phyloP scores from a whole-genome alignment of 2,888 invertebrate species.

The Odontocerum albicorne region DNA sequence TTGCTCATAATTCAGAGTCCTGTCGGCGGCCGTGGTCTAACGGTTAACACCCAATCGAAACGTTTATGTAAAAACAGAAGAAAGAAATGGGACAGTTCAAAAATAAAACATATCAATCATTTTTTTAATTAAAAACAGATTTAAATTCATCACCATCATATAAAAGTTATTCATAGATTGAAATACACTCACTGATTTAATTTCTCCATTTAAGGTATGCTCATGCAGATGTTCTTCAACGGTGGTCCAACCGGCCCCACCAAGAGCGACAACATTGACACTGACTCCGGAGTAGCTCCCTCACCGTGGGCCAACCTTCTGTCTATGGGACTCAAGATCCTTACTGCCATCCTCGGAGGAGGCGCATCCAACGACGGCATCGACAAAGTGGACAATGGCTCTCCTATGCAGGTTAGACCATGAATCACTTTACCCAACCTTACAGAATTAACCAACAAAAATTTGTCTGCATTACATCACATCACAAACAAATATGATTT shows the following conservation, averaged over 20 bases:
- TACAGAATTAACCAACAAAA: too few species aligned
- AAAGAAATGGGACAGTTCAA: too few species aligned
- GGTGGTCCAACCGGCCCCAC: conserved; percentile 68
- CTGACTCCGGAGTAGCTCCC: conserved; percentile 64
- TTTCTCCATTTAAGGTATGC: conserved; percentile 57
- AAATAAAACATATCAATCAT: too few species aligned
- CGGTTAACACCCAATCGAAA: too few species aligned
- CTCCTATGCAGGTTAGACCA: conserved; percentile 82
- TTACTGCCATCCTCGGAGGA: conserved; percentile 80
- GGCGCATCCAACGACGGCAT: conserved; percentile 77
- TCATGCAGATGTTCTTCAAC: conserved; percentile 88
- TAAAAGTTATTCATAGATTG: not conserved
- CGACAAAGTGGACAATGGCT: conserved; percentile 88
- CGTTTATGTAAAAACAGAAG: too few species aligned
- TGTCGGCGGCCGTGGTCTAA: too few species aligned
- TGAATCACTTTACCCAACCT: too few species aligned
- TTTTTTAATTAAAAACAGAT: too few species aligned
- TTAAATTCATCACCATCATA: too few species aligned
- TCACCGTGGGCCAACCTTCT: conserved; percentile 89
- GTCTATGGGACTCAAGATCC: conserved; percentile 82
- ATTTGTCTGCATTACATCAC: too few species aligned
- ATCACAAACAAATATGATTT: too few species aligned
- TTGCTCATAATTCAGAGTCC: too few species aligned
- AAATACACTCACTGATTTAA: not conserved
- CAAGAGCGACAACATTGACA: conserved; percentile 78